A percentile compares a stretch with the other conserved stretches of the same genome.
phyloP scores from a whole-genome alignment of 2,888 invertebrate genomes.

The Pyrocoelia pectoralis region DNA sequence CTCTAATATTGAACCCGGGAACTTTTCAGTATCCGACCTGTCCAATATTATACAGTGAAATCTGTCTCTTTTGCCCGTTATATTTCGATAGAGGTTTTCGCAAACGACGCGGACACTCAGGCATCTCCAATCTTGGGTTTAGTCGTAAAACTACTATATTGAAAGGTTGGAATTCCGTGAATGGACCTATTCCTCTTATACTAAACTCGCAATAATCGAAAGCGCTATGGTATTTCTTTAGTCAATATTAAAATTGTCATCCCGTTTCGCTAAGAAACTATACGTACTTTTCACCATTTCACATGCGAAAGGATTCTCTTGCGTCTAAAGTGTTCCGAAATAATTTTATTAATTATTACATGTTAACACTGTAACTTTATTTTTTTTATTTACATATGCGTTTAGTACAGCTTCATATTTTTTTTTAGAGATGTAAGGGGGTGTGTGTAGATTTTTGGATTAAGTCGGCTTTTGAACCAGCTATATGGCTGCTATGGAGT shows the following conservation, averaged over 20 bases:
- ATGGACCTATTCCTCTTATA: constrained; percentile 29
- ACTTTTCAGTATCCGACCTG: constrained; percentile 31
- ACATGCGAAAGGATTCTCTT: constrained; percentile 13
- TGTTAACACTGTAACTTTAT: too few relatives aligned
- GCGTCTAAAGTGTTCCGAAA: background rate
- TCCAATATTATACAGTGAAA: constrained; percentile 29
- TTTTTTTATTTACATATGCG: too few relatives aligned
- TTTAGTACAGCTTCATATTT: too few relatives aligned
- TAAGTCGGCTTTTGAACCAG: too few relatives aligned
- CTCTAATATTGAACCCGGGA: constrained; percentile 22
- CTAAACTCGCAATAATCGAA: constrained; percentile 34
- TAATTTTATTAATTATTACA: too few relatives aligned
- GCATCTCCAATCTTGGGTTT: constrained; percentile 37
- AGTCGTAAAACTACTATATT: constrained; percentile 43
- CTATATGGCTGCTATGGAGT: too few relatives aligned
- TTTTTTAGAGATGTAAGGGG: too few relatives aligned
- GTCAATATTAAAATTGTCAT: constrained; percentile 35
- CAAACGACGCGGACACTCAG: constrained; percentile 34
- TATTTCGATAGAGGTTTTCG: constrained; percentile 27
- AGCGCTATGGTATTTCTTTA: constrained; percentile 32
- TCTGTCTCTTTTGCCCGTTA: constrained; percentile 29
- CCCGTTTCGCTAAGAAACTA: constrained; percentile 22
- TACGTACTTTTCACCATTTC: too few relatives aligned
- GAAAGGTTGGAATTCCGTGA: constrained; percentile 39
- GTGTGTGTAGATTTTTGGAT: too few relatives aligned